phyloP scores from a whole-genome alignment of 2,888 invertebrate species.

The Axea sp. region DNA sequence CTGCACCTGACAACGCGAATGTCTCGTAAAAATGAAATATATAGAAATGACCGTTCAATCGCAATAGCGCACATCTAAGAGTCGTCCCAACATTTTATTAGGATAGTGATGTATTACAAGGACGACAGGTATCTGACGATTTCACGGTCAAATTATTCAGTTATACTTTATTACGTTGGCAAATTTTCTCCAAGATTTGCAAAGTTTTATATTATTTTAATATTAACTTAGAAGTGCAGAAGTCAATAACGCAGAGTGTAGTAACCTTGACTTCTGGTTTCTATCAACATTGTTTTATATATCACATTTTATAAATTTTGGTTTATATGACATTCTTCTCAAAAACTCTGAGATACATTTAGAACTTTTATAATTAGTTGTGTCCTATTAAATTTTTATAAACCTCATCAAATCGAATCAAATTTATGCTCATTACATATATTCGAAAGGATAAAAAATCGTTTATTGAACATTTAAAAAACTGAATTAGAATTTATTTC shows the following conservation, averaged over 20 bases:
- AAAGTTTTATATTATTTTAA: too few species aligned
- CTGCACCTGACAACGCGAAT: constrained; percentile 31
- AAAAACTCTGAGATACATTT: constrained; percentile 21
- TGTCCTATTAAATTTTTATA: constrained; percentile 14
- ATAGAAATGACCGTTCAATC: constrained; percentile 28
- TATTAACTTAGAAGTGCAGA: too few species aligned
- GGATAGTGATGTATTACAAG: constrained; percentile 17
- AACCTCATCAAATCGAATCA: too few species aligned
- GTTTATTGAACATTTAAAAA: too few species aligned
- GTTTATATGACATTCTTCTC: constrained; percentile 37
- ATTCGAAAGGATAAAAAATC: too few species aligned
- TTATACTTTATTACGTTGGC: constrained; percentile 10
- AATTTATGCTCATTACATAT: too few species aligned
- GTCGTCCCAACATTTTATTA: constrained; percentile 16
- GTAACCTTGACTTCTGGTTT: constrained; percentile 29
- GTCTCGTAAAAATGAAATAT: constrained; percentile 46
- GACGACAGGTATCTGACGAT: constrained; percentile 45
- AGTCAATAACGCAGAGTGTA: constrained; percentile 16
- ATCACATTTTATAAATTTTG: constrained; percentile 27
- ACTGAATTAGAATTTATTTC: too few species aligned
- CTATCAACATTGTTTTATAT: constrained; percentile 41
- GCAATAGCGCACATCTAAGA: too few species aligned
- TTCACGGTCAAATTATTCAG: constrained; percentile 21
- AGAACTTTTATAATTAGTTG: constrained; percentile 26
- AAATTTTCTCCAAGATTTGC: constrained; percentile 4